A percentile compares a stretch with the other conserved stretches of the same genome.
phyloP scores from a whole-genome alignment of 2,113 vertebrate genomes.

The Halcyon senegalensis region DNA sequence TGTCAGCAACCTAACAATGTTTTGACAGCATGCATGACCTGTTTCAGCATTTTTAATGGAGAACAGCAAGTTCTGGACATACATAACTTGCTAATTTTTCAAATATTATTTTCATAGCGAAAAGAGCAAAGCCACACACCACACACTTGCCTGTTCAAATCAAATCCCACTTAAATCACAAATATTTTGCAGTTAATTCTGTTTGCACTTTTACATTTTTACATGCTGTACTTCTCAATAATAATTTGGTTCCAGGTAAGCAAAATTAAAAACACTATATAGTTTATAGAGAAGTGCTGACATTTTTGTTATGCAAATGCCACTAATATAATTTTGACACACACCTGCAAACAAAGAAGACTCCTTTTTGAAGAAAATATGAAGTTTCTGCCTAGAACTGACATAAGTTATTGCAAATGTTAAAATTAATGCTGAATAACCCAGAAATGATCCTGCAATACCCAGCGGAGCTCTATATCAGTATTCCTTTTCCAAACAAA shows the following conservation, averaged over 20 bases:
- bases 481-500: not conserved
- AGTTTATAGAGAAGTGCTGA: not conserved
- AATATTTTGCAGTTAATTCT: not conserved
- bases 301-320: not conserved
- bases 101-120: not conserved
- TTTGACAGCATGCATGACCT: not conserved
- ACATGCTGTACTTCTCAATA: not conserved
- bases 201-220: not conserved
- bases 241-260: not conserved
- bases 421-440: not conserved
- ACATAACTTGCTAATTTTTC: not conserved
- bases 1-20: not conserved
- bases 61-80: not conserved
- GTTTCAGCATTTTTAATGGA: not conserved
- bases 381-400: not conserved
- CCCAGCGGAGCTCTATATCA: not conserved
- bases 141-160: not conserved
- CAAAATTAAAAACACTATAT: not conserved
- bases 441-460: not conserved
- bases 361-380: not conserved
- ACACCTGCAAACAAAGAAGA: not conserved
- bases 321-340: not conserved
- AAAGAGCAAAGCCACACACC: fast-evolving
- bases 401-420: not conserved
- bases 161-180: not conserved